These are phyloP conservation scores for Meta bourneti DNA, from an alignment of 2,888 invertebrate species.

Conservation along the genomic window DNA sequence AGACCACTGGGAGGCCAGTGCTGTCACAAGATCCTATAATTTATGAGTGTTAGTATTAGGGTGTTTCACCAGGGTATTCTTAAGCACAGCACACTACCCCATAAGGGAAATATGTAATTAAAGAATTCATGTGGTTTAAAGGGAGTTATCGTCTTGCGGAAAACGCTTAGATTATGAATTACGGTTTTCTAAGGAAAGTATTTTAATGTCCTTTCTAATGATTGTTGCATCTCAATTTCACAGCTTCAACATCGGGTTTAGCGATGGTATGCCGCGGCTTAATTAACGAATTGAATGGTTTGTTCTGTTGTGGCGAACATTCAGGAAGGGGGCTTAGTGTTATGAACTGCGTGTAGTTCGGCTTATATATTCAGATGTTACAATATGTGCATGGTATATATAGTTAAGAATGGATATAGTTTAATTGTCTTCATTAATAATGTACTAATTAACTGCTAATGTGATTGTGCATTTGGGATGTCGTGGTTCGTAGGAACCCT, in stretches of 20 bases:
- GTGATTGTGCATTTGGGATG: no score
- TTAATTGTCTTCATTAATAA: no score
- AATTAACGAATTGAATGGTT: background rate
- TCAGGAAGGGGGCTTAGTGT: background rate
- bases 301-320: background rate
- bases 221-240: background rate
- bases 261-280: background rate
- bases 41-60: conserved; percentile 49
- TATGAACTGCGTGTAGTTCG: no score
- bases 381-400: no score
- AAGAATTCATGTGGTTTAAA: conserved; percentile 53
- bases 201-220: background rate
- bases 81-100: conserved; percentile 16
- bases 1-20: conserved; percentile 33
- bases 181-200: background rate
- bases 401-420: no score
- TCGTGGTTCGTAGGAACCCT: no score
- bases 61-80: conserved; percentile 43
- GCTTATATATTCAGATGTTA: no score
- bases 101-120: conserved; percentile 55
- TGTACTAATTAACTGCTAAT: no score
- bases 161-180: background rate
- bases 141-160: background rate
- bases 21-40: conserved; percentile 57
- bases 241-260: background rate